These are phyloP conservation scores for Chloroclysta siterata DNA, from an alignment of 2,888 invertebrate species.

Conservation along the genomic window DNA sequence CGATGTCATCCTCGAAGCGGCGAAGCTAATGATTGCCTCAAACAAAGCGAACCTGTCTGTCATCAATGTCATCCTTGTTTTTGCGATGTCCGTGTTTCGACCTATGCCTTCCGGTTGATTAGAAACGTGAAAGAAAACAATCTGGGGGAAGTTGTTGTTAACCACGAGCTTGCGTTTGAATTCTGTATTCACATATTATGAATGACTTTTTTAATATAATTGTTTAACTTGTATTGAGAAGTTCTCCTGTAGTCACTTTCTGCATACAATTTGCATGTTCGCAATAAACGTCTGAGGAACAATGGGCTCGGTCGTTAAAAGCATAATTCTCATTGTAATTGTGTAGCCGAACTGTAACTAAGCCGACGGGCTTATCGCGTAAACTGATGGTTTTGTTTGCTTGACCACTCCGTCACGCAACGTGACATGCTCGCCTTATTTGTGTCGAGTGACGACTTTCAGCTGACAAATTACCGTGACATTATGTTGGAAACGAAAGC, in stretches of 20 bases:
- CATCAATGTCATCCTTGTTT: conserved; percentile 43
- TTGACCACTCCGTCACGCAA: conserved; percentile 56
- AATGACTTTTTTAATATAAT: conserved; percentile 34
- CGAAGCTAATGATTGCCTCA: conserved; percentile 41
- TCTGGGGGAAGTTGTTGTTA: conserved; percentile 12
- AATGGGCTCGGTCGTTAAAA: conserved; percentile 57
- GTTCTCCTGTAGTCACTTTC: conserved; percentile 43
- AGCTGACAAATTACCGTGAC: conserved; percentile 33
- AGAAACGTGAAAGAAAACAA: conserved; percentile 26
- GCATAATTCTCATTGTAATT: conserved; percentile 59
- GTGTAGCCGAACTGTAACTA: conserved; percentile 44
- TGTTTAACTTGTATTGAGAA: conserved; percentile 37
- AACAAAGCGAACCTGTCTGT: conserved; percentile 48
- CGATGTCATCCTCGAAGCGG: conserved; percentile 30
- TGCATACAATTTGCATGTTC: conserved; percentile 52
- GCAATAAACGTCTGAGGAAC: conserved; percentile 57
- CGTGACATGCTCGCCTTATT: conserved; percentile 47
- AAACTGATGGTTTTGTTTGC: conserved; percentile 57
- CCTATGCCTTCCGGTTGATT: conserved; percentile 35
- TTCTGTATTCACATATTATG: conserved; percentile 21
- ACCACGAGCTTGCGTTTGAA: conserved; percentile 20
- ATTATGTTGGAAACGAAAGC: conserved; percentile 23
- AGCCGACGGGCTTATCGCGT: conserved; percentile 53
- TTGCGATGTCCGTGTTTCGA: conserved; percentile 28
- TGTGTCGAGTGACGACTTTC: conserved; percentile 46